Conservation (phyloP, 2,113 vertebrate species). For the Sakesphorus luctuosus region DNA sequence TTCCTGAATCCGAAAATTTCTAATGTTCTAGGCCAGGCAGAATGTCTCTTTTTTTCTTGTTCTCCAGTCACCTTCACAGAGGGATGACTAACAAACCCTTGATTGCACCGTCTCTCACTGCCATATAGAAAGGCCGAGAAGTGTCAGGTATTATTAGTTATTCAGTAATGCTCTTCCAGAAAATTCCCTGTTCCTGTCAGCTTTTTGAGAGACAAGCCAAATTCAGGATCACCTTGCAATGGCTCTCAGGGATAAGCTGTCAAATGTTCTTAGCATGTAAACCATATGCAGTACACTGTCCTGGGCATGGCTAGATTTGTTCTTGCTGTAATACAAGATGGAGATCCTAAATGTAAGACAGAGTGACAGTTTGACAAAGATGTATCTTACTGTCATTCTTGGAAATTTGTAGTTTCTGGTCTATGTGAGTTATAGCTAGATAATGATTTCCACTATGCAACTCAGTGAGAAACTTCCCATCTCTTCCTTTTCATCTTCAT, state of each 20-base stretch:
- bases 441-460: background rate
- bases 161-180: background rate
- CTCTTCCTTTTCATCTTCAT: background rate
- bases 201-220: background rate
- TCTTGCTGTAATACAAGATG: background rate
- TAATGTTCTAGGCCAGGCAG: background rate
- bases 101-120: background rate
- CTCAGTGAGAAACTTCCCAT: background rate
- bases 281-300: background rate
- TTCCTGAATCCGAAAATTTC: background rate
- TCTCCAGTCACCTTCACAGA: background rate
- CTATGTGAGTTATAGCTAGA: background rate
- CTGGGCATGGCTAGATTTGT: background rate
- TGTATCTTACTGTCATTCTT: background rate
- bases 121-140: background rate
- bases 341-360: background rate
- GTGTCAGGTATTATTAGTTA: background rate
- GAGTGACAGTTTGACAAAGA: background rate
- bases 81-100: background rate
- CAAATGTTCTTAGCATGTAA: background rate
- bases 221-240: background rate
- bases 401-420: background rate
- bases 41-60: background rate
- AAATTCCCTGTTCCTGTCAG: background rate
- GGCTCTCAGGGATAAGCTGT: background rate